Evolutionary conservation across 1,140 invertebrate species (phyloP), one percentile per base, ranked within the genome.

Genomic region (Wiebesia pumilae): DNA sequence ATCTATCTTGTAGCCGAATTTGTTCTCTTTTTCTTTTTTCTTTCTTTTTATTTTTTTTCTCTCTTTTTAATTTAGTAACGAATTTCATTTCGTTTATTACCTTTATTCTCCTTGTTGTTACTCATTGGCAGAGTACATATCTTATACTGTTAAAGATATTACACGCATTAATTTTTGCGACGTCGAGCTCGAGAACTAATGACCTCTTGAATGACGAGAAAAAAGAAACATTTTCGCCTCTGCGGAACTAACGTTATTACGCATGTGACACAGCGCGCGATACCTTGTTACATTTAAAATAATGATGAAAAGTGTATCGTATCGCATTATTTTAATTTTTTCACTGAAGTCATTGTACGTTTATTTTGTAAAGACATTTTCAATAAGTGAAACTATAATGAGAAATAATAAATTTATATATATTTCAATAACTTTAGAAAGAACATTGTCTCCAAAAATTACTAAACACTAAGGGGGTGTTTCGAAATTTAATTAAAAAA

Each of bases 261-360:
- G 73, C 79, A 86, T 54, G 73, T 78, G 79, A 86, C 80, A 65
- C 58, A 77, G 71, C 27, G 58, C 54, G 71, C 58, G 71, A 78
- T 83, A 78, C 67, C 0, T 78, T 82, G 73, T 78, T 80, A 62
- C 62, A 81, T 79, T 77, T 62, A 27, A 58, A 79, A 40, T 14
- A 79, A 40, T 14, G 21, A 62, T 62, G 30, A 27, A 83, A 78
- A 82, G 24, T 71, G 85, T 79, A 80, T 80, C 65, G 81, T 62
- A 69, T 51, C 71, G 58, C 75, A 78, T 83, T 82, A 47, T 86
- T 86, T 86, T 83, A 82, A 80, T 79, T 83, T 80, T 79, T 79
- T 51, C 75, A 78, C 12, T 33, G 30, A n/a, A 81, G 24, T 87
- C 47, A 83, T 65, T 81, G 38, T 43, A 30, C 21, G 47, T 67